Percentiles rank a stretch among this genome's conserved stretches.
Evolutionary conservation across 1,140 invertebrate genomes (phyloP).

Genomic region (Bombus polaris): DNA sequence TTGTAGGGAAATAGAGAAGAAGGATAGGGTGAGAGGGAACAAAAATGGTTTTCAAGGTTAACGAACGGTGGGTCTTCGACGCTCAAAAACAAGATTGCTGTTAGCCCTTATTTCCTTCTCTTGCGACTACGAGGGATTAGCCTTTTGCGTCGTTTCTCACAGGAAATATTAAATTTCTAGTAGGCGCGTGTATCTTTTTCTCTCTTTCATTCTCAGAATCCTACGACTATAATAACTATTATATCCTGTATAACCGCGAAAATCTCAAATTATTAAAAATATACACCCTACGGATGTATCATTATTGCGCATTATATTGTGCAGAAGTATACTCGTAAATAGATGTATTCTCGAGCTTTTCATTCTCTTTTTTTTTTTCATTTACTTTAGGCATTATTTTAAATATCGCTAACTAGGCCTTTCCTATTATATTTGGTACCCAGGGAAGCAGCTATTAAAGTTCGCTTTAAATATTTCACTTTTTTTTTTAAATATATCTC

Average conservation of each 20-base stretch:
- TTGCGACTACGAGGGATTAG: slow-evolving; percentile 29
- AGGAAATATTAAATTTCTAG: slow-evolving; percentile 46
- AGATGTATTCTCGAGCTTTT: slow-evolving; percentile 47
- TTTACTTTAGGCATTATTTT: slow-evolving; percentile 33
- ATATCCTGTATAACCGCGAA: slow-evolving; percentile 44
- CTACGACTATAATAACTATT: slow-evolving; percentile 39
- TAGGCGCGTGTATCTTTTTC: slow-evolving; percentile 33
- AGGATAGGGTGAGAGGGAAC: neutral
- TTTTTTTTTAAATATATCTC: slow-evolving; percentile 15
- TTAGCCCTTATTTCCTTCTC: slow-evolving; percentile 34
- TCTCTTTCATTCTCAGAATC: slow-evolving; percentile 6
- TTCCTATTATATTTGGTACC: slow-evolving; percentile 28
- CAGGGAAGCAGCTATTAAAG: slow-evolving; percentile 44
- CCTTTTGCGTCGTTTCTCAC: slow-evolving; percentile 23
- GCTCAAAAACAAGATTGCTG: slow-evolving; percentile 72
- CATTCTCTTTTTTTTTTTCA: neutral
- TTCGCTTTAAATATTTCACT: slow-evolving; percentile 39
- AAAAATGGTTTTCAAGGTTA: slow-evolving; percentile 38
- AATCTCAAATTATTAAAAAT: slow-evolving; percentile 68
- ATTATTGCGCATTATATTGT: slow-evolving; percentile 73
- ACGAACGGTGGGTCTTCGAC: slow-evolving; percentile 61
- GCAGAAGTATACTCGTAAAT: slow-evolving; percentile 69
- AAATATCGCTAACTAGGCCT: slow-evolving; percentile 54
- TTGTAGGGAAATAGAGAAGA: neutral
- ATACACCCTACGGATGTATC: slow-evolving; percentile 62